Evolutionary conservation across 1,140 invertebrate species (phyloP).

Genomic region (Drosophila carrolli): DNA sequence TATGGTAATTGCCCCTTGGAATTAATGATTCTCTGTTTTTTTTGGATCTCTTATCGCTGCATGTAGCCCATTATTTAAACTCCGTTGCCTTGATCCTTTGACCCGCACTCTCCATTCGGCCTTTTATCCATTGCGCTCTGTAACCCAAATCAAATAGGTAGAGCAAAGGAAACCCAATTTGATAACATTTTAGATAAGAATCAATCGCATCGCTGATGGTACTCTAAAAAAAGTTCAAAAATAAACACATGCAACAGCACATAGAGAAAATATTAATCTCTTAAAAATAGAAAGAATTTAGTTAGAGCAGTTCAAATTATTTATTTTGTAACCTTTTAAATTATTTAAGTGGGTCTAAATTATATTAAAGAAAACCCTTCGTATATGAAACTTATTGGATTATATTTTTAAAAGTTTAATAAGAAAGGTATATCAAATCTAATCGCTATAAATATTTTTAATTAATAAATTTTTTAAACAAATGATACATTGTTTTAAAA

Average conservation of each 20-base stretch:
- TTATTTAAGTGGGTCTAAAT: no score
- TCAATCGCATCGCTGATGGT: conserved; percentile 63
- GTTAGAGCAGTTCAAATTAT: no score
- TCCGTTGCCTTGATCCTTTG: conserved; percentile 62
- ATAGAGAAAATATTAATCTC: neutral
- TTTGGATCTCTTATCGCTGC: conserved; percentile 59
- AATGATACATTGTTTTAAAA: no score
- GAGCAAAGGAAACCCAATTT: conserved; percentile 70
- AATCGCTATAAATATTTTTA: no score
- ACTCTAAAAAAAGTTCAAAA: conserved; percentile 22
- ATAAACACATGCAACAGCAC: conserved; percentile 19
- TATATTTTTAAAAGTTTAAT: no score
- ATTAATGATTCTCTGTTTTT: conserved; percentile 23
- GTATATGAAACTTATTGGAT: no score
- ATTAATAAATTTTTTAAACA: no score
- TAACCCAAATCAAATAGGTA: conserved; percentile 24
- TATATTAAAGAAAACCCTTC: no score
- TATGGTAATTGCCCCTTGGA: conserved; percentile 66
- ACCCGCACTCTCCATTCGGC: conserved; percentile 62
- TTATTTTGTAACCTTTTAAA: no score
- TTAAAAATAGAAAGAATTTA: neutral
- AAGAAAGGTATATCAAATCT: no score
- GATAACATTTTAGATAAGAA: conserved; percentile 78
- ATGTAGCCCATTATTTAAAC: conserved; percentile 72
- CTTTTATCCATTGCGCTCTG: conserved; percentile 64